Percentiles rank a stretch among this genome's conserved stretches.
Conservation (phyloP, 35 echinoderm and acorn worm species). For the Lytechinus variegatus region DNA sequence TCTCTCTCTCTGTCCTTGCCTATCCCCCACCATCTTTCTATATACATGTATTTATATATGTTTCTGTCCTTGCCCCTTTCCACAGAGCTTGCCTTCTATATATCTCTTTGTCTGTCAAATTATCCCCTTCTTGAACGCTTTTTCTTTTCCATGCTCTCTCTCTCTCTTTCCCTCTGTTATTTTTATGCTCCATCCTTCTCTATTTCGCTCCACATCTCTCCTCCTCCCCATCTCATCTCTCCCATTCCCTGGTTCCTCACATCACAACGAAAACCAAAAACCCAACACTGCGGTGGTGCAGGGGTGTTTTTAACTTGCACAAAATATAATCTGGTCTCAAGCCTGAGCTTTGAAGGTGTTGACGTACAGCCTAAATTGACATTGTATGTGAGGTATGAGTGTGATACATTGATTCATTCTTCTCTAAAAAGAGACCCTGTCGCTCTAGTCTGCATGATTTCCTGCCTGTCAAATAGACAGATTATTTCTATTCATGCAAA, state of each 20-base stretch:
- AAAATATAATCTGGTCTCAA: neutral
- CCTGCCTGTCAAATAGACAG: neutral
- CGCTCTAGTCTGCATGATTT: neutral
- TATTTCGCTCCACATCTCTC: neutral
- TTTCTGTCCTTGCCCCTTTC: too few relatives aligned
- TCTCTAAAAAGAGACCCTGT: neutral
- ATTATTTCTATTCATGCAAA: neutral
- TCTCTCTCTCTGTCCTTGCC: too few relatives aligned
- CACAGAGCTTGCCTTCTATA: too few relatives aligned
- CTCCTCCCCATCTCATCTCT: neutral
- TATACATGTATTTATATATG: too few relatives aligned
- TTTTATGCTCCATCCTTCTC: too few relatives aligned
- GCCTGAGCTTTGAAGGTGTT: neutral
- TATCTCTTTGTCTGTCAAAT: too few relatives aligned
- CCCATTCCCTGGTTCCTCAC: neutral
- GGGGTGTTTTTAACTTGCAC: conserved; percentile 3
- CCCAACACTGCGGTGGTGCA: neutral
- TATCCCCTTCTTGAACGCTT: too few relatives aligned
- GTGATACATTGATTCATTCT: neutral
- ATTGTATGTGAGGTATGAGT: neutral
- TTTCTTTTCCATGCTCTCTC: neutral
- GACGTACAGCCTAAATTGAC: neutral
- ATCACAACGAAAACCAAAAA: neutral
- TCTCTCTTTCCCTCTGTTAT: neutral
- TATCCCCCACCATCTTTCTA: too few relatives aligned